Conservation (phyloP, 2,888 invertebrate species). For the Phanerotoma sp. region DNA sequence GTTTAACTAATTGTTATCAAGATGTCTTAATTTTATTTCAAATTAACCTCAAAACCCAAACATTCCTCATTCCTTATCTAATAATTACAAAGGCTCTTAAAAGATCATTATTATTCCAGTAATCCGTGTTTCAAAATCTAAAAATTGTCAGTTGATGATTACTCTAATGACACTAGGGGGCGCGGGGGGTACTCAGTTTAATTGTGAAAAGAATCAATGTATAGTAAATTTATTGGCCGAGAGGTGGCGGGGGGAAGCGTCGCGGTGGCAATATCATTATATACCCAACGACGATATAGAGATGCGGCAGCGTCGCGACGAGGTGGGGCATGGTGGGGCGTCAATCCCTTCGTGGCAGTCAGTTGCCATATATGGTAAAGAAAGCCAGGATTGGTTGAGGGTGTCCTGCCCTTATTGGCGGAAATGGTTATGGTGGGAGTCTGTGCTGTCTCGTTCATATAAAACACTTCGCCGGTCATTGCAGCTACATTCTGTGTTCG, state of each 20-base stretch:
- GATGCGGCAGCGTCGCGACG: constrained; percentile 27
- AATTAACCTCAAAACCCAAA: too few relatives aligned
- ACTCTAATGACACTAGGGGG: background rate
- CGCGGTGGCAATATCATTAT: constrained; percentile 14
- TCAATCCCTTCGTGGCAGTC: constrained; percentile 60
- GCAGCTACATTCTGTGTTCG: constrained; percentile 52
- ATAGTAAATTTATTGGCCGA: constrained; percentile 16
- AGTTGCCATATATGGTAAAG: constrained; percentile 81
- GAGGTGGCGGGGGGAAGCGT: constrained; percentile 14
- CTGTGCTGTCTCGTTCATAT: constrained; percentile 47
- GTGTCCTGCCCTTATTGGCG: constrained; percentile 53
- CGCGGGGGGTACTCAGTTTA: background rate
- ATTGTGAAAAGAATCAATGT: background rate
- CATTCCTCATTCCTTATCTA: too few relatives aligned
- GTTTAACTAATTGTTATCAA: too few relatives aligned
- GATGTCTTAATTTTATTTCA: too few relatives aligned
- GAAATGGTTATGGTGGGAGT: constrained; percentile 41
- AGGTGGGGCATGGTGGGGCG: constrained; percentile 17
- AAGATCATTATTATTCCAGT: too few relatives aligned
- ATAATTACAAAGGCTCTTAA: too few relatives aligned
- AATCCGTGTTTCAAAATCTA: too few relatives aligned
- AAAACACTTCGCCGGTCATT: constrained; percentile 50
- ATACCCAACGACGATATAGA: too few relatives aligned
- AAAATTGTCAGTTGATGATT: background rate
- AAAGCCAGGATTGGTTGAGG: constrained; percentile 68